A percentile compares a stretch with the other conserved stretches of the same genome.
phyloP scores from a whole-genome alignment of 2,888 invertebrate genomes.

The Cybosia mesomella region DNA sequence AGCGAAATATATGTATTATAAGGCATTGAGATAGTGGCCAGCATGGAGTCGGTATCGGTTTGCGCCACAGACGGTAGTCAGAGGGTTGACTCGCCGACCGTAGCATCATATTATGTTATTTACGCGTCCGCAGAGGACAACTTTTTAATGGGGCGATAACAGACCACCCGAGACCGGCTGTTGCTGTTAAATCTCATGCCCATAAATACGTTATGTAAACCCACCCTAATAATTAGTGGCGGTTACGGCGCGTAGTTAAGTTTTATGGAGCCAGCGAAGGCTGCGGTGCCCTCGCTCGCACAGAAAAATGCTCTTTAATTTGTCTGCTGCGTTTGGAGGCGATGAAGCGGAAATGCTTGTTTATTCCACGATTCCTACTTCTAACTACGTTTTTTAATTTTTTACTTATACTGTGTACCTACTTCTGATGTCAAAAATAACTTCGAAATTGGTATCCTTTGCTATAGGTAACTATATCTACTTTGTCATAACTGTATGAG shows the following conservation, averaged over 20 bases:
- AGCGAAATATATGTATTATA: not conserved
- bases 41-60: conserved; percentile 19
- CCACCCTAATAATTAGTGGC: conserved; percentile 86
- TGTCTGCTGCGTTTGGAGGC: conserved; percentile 76
- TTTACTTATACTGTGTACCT: conserved; percentile 47
- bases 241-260: conserved; percentile 84
- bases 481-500: conserved; percentile 44
- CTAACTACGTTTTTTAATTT: conserved; percentile 69
- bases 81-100: conserved; percentile 51
- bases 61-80: conserved; percentile 20
- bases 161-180: conserved; percentile 83
- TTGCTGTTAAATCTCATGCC: conserved; percentile 83
- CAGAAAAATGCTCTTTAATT: conserved; percentile 85
- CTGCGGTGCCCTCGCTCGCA: conserved; percentile 69
- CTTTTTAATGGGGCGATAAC: conserved; percentile 86
- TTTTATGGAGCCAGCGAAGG: conserved; percentile 79
- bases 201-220: conserved; percentile 87
- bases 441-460: conserved; percentile 19
- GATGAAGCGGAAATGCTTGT: conserved; percentile 82
- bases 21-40: not conserved
- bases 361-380: conserved; percentile 76
- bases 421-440: not conserved
- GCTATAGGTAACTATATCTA: conserved; percentile 30
- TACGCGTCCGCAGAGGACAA: conserved; percentile 83
- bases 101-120: conserved; percentile 79